Evolutionary conservation across 2,113 vertebrate species (phyloP).

Genomic region (Cepphus grylle): DNA sequence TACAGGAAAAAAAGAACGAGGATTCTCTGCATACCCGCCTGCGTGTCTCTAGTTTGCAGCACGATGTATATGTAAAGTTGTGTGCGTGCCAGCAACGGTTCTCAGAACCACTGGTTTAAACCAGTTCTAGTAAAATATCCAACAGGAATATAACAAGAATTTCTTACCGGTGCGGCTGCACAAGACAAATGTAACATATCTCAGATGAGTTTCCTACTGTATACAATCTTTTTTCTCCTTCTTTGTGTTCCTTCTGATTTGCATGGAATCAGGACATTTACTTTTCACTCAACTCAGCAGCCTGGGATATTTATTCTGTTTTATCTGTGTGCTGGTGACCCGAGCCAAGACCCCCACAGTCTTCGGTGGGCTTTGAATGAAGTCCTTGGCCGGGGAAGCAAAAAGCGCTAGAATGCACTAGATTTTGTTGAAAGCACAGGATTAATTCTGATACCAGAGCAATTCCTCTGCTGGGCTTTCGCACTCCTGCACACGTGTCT

Average conservation of each 20-base stretch:
- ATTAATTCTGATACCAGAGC: background rate
- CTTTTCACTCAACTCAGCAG: background rate
- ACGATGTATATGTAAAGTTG: background rate
- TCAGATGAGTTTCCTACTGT: background rate
- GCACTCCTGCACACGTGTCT: accelerated
- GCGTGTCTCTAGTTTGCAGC: background rate
- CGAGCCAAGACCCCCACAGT: background rate
- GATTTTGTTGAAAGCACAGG: background rate
- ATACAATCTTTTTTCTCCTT: background rate
- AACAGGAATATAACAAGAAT: background rate
- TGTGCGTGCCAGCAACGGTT: background rate
- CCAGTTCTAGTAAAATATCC: background rate
- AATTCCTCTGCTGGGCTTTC: background rate
- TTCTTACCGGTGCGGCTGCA: background rate
- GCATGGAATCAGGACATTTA: background rate
- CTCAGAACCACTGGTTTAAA: background rate
- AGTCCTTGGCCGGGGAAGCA: background rate
- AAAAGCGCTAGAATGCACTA: background rate
- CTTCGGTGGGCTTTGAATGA: background rate
- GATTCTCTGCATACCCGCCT: background rate
- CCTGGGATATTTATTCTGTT: background rate
- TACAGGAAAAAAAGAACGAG: background rate
- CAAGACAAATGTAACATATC: background rate
- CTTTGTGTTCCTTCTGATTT: background rate
- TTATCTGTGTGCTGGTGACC: background rate